Evolutionary conservation across 2,888 invertebrate species (phyloP), one percentile per base, ranked within the genome.

Genomic region (Eupithecia exiguata): DNA sequence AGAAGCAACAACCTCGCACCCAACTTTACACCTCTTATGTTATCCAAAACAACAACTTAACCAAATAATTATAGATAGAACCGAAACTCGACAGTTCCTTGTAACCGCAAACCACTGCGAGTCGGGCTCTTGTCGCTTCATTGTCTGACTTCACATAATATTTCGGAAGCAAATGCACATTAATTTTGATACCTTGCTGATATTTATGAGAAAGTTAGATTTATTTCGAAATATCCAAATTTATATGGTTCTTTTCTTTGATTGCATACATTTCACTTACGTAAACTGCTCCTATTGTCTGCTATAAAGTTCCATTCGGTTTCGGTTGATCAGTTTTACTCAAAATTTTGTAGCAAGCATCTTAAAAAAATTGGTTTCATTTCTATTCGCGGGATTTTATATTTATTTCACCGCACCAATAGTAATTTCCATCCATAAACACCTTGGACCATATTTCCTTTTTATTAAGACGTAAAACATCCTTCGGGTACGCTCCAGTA

Each of bases 381-480:
- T 25, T 58, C 25, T 58, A 12, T 58, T 25, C 5, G 1, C 58
- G 12, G 5, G 53, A 53, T 10, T 21, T 21, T n/a, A 3, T 49
- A 49, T 53, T 21, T 58, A 74, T 70, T 70, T 74, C 36, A 67
- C 7, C 14, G 36, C 58, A 40, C 14, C 65, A 73, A 79, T 70
- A 79, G 73, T 75, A 79, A 79, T 81, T 80, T 76, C 71, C 67
- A 77, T 73, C 69, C 76, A 75, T 79, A 83, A 83, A 84, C 80
- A 83, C 80, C 80, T 83, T 77, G 73, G 77, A 71, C 80, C 82
- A 82, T 86, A 84, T 84, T 81, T 84, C 79, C 80, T 82, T 86
- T 87, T 87, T 88, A 88, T 87, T 85, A 84, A 86, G 85, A 88
- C 86, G 82, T 87, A 84, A 87, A 85, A 79, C 81, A 80, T 81